phyloP scores from a whole-genome alignment of 2,113 vertebrate species.

The Varanus komodoensis region DNA sequence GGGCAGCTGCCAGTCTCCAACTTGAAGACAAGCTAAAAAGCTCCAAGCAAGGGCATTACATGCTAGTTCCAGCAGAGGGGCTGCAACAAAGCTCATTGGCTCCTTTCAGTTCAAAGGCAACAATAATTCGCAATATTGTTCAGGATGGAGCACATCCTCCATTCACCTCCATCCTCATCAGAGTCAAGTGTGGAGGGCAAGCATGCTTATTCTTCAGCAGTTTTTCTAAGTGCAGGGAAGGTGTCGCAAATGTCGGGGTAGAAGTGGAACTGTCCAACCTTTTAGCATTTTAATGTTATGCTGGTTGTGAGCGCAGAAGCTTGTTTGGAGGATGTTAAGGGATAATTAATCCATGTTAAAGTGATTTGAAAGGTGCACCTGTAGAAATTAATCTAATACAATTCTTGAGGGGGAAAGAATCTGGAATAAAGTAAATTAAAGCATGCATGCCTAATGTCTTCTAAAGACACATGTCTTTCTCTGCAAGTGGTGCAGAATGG shows the following conservation, averaged over 20 bases:
- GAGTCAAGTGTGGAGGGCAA: background rate
- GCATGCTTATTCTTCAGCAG: background rate
- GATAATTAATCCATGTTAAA: background rate
- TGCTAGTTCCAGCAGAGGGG: background rate
- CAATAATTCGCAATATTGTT: background rate
- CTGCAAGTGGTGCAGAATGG: background rate
- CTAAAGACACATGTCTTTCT: background rate
- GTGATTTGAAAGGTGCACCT: background rate
- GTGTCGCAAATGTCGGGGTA: background rate
- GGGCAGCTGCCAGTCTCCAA: background rate
- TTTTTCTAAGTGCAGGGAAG: background rate
- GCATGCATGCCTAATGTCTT: background rate
- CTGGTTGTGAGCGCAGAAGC: background rate
- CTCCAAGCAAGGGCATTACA: background rate
- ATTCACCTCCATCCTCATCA: background rate
- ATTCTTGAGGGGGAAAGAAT: background rate
- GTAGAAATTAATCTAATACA: conserved; percentile 4
- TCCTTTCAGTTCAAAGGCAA: background rate
- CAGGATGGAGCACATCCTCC: background rate
- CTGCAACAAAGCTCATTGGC: background rate
- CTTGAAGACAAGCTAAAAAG: background rate
- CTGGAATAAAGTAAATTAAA: background rate
- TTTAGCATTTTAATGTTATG: background rate
- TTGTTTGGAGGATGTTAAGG: conserved; percentile 4
- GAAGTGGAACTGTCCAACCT: background rate